A percentile compares a stretch with the other conserved stretches of the same genome.
Evolutionary conservation across 2,113 vertebrate genomes (phyloP).

Genomic region (Callorhinus ursinus): DNA sequence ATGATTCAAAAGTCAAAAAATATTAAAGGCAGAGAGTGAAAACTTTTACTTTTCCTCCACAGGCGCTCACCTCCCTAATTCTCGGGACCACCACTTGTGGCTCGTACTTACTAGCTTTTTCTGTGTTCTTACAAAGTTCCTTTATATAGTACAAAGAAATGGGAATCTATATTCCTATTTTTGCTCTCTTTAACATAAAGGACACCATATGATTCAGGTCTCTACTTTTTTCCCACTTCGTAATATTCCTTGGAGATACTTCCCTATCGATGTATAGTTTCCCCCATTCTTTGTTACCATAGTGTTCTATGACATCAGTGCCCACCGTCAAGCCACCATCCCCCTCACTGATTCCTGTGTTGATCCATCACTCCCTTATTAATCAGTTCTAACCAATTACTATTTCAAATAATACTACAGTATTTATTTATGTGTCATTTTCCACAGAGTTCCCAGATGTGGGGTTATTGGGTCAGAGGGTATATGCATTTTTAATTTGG

Average conservation of each 20-base stretch:
- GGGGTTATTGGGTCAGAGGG: background rate
- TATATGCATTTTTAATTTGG: conserved; percentile 24
- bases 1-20: background rate
- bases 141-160: background rate
- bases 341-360: background rate
- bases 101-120: background rate
- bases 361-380: background rate
- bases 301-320: background rate
- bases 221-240: background rate
- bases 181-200: background rate
- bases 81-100: background rate
- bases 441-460: background rate
- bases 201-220: background rate
- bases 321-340: background rate
- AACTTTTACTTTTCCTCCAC: background rate
- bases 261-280: background rate
- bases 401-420: background rate
- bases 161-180: background rate
- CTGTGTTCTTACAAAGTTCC: background rate
- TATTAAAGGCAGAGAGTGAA: background rate
- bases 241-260: background rate
- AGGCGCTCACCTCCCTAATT: background rate
- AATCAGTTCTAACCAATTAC: background rate
- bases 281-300: background rate
- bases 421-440: background rate